These are phyloP conservation scores for Arrhamphus sclerolepis DNA, from an alignment of 2,797 vertebrate genomes.

Conservation along the genomic window DNA sequence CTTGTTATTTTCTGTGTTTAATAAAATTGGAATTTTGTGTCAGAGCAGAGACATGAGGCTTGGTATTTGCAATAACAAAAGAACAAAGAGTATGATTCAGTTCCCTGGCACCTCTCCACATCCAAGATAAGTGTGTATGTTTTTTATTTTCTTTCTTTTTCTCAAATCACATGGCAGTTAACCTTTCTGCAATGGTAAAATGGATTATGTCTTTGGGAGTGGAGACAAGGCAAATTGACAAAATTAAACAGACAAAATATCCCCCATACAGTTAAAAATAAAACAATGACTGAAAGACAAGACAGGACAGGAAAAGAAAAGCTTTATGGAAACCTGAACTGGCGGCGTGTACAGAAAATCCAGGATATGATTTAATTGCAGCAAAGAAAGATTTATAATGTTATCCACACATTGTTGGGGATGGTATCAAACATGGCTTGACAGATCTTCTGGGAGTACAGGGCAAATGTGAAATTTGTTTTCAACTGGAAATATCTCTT, in stretches of 20 bases:
- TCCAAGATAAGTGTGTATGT: slow-evolving; percentile 8
- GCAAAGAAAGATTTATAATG: slow-evolving; percentile 12
- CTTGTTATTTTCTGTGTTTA: slow-evolving; percentile 1
- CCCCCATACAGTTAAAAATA: slow-evolving; percentile 1
- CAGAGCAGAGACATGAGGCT: neutral
- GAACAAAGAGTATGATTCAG: neutral
- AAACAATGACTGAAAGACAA: neutral
- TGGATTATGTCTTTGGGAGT: slow-evolving; percentile 1
- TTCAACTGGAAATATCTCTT: slow-evolving; percentile 18
- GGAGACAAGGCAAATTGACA: neutral
- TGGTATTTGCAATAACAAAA: slow-evolving; percentile 8
- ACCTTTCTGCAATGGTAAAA: slow-evolving; percentile 14
- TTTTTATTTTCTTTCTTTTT: slow-evolving; percentile 1
- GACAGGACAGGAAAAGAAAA: neutral
- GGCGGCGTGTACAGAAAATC: neutral
- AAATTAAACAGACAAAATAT: neutral
- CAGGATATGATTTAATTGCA: neutral
- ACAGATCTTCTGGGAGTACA: slow-evolving; percentile 26
- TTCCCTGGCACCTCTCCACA: neutral
- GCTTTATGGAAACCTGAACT: slow-evolving; percentile 1
- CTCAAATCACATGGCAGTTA: slow-evolving; percentile 1
- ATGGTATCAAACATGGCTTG: slow-evolving; percentile 16
- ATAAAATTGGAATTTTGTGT: slow-evolving; percentile 6
- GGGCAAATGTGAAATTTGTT: slow-evolving; percentile 12
- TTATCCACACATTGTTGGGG: slow-evolving; percentile 30